Evolutionary conservation across 2,113 vertebrate species (phyloP).

Genomic region (Clinocottus analis): DNA sequence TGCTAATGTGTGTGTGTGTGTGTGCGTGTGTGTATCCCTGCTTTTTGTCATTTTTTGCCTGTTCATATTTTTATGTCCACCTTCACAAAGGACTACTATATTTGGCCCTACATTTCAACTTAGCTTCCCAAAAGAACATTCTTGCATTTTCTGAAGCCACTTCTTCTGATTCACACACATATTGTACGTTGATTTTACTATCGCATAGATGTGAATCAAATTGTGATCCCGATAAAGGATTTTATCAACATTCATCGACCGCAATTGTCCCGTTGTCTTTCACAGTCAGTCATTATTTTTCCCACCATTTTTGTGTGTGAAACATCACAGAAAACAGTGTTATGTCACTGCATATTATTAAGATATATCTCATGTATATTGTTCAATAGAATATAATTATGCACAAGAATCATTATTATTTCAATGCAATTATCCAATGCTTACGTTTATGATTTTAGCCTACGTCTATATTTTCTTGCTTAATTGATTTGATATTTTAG

Average conservation of each 20-base stretch:
- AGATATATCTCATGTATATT: not conserved
- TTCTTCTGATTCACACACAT: slow-evolving; percentile 14
- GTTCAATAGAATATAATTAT: slow-evolving; percentile 2
- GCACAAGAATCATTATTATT: not conserved
- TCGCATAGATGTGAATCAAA: slow-evolving; percentile 14
- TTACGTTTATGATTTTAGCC: slow-evolving; percentile 11
- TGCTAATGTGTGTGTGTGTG: slow-evolving; percentile 10
- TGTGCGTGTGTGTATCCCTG: slow-evolving; percentile 29
- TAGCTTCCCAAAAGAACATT: not conserved
- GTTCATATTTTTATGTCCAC: slow-evolving; percentile 11
- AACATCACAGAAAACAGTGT: slow-evolving; percentile 10
- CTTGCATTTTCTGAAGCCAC: slow-evolving; percentile 1
- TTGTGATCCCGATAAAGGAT: slow-evolving; percentile 12
- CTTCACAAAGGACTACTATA: not conserved
- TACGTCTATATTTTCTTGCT: slow-evolving; percentile 23
- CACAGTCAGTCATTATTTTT: slow-evolving; percentile 48
- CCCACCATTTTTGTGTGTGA: slow-evolving; percentile 33
- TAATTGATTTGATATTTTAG: slow-evolving; percentile 7
- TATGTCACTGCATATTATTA: slow-evolving; percentile 15
- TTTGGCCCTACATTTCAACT: slow-evolving; percentile 13
- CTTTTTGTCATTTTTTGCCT: slow-evolving; percentile 18
- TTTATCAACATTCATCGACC: slow-evolving; percentile 29
- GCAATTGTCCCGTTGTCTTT: slow-evolving; percentile 38
- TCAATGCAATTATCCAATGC: not conserved
- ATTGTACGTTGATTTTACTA: not conserved